A percentile compares a stretch with the other conserved stretches of the same genome.
Conservation (phyloP, 92 coral and sea anemone species). For the Heliopora coerulea region DNA sequence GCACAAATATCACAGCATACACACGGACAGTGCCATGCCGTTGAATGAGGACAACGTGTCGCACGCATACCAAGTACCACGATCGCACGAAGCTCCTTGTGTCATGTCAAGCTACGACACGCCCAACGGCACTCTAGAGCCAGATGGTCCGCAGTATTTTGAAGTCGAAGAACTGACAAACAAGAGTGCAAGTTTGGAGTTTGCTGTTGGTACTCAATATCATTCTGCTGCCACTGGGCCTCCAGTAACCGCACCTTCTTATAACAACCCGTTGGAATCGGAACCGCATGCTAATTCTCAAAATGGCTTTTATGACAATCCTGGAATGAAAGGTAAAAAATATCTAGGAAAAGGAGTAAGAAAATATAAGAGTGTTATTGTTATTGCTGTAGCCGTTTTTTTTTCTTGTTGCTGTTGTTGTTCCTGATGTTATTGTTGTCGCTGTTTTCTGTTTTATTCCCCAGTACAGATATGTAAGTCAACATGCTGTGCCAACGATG, state of each 20-base stretch:
- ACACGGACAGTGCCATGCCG: background rate
- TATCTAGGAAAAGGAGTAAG: too few species aligned
- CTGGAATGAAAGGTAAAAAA: conserved; percentile 8
- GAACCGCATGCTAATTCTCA: conserved; percentile 28
- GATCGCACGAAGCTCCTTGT: conserved; percentile 15
- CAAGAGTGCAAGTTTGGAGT: conserved; percentile 54
- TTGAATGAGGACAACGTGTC: background rate
- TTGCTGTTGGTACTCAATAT: conserved; percentile 82
- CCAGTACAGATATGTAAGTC: too few species aligned
- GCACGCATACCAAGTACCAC: conserved; percentile 15
- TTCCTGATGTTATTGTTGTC: too few species aligned
- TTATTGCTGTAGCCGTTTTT: too few species aligned
- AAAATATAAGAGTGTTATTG: too few species aligned
- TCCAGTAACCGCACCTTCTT: conserved; percentile 48
- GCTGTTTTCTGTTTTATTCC: too few species aligned
- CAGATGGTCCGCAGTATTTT: background rate
- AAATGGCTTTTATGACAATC: conserved; percentile 20
- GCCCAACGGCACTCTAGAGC: conserved; percentile 5
- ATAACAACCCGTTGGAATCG: conserved; percentile 75
- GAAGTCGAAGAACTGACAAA: conserved; percentile 4
- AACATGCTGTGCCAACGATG: too few species aligned
- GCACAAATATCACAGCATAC: conserved; percentile 6
- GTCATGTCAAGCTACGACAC: conserved; percentile 35
- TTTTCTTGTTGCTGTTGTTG: too few species aligned
- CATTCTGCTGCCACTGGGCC: conserved; percentile 49